phyloP scores from a whole-genome alignment of 2,888 invertebrate genomes.

The Mimumesa dahlbomi region DNA sequence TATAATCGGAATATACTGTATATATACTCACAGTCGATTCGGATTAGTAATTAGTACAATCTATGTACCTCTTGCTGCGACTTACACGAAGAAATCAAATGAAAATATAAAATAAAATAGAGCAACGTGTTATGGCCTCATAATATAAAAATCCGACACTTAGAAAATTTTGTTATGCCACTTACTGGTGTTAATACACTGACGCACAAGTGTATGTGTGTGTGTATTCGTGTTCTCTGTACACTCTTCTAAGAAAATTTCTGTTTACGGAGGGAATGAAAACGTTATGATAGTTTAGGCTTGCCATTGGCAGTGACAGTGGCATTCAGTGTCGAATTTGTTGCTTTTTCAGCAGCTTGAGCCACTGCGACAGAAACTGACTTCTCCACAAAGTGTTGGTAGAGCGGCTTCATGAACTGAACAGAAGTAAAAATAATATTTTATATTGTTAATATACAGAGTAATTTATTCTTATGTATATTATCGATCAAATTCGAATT shows the following conservation, averaged over 20 bases:
- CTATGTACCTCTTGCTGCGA: constrained; percentile 32
- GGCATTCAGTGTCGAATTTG: constrained; percentile 81
- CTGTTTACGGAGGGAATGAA: constrained; percentile 59
- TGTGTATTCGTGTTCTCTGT: no score
- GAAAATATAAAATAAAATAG: no score
- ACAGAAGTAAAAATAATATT: constrained; percentile 67
- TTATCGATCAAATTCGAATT: no score
- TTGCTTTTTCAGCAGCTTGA: constrained; percentile 87
- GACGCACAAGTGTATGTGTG: no score
- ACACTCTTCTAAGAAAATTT: constrained; percentile 42
- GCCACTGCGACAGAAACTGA: constrained; percentile 91
- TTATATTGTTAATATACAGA: no score
- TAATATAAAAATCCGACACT: constrained; percentile 45
- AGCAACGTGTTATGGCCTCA: constrained; percentile 52
- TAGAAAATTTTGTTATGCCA: constrained; percentile 62
- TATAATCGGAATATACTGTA: constrained; percentile 76
- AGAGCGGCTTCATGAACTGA: constrained; percentile 91
- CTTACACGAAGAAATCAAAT: constrained; percentile 46
- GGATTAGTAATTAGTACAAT: constrained; percentile 45
- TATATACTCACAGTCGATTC: constrained; percentile 71
- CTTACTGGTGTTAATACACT: constrained; percentile 58
- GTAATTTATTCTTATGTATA: no score
- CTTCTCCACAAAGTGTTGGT: constrained; percentile 90
- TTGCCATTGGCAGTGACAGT: constrained; percentile 82
- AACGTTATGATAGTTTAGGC: constrained; percentile 84